A percentile compares a stretch with the other conserved stretches of the same genome.
Evolutionary conservation across 2,797 vertebrate species (phyloP).

Genomic region (Peromyscus attwateri): DNA sequence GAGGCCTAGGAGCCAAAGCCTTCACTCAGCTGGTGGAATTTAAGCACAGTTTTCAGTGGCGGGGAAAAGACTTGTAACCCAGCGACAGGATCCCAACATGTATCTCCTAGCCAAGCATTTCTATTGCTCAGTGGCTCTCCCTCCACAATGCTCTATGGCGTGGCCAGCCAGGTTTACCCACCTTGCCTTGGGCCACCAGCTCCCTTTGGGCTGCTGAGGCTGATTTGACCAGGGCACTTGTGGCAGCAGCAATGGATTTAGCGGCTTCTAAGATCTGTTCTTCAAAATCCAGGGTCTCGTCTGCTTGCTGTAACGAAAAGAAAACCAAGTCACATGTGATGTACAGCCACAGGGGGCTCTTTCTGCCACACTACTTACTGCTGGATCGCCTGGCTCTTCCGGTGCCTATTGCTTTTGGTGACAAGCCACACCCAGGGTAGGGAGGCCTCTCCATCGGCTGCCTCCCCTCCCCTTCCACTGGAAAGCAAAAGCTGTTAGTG

Average conservation of each 20-base stretch:
- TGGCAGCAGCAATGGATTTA: conserved; percentile 98
- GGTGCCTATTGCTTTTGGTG: background rate
- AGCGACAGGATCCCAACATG: background rate
- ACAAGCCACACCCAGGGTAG: background rate
- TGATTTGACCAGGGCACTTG: conserved; percentile 98
- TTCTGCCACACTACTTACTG: conserved; percentile 61
- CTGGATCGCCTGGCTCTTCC: background rate
- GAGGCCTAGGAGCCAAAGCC: conserved; percentile 50
- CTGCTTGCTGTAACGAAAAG: conserved; percentile 94
- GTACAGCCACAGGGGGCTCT: background rate
- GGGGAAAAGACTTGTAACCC: background rate
- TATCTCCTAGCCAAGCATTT: background rate
- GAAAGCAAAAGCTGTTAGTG: conserved; percentile 10
- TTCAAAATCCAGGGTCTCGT: conserved; percentile 98
- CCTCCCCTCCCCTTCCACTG: background rate
- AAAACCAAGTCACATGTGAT: conserved; percentile 77
- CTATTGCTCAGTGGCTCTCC: background rate
- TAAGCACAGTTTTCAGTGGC: conserved; percentile 47
- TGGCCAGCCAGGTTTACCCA: conserved; percentile 85
- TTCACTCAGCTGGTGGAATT: background rate
- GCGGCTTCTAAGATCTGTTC: conserved; percentile 99
- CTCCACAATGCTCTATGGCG: rapidly evolving
- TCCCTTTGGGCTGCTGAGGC: conserved; percentile 99
- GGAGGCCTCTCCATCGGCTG: background rate
- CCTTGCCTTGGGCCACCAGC: conserved; percentile 98